Percentiles rank a stretch among this genome's conserved stretches.
Conservation (phyloP, 2,888 invertebrate species). For the Rhorus exstirpatorius region DNA sequence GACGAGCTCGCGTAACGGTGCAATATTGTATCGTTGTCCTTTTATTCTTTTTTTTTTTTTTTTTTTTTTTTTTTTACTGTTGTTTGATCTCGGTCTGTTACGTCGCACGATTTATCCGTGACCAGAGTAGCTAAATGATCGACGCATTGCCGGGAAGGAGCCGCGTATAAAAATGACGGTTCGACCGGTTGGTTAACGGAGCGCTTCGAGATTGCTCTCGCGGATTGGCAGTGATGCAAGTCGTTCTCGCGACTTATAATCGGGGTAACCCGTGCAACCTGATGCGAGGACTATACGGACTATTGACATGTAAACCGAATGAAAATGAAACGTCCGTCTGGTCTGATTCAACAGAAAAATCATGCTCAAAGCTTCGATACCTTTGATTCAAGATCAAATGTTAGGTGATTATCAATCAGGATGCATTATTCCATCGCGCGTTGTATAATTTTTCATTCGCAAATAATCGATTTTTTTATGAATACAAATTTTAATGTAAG, state of each 20-base stretch:
- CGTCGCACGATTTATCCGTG: slow-evolving; percentile 65
- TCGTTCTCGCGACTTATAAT: slow-evolving; percentile 54
- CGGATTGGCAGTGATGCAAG: slow-evolving; percentile 61
- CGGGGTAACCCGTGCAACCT: slow-evolving; percentile 51
- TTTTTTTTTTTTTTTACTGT: background rate
- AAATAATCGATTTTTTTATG: no score
- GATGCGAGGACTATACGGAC: slow-evolving; percentile 30
- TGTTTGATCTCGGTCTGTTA: slow-evolving; percentile 48
- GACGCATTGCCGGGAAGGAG: slow-evolving; percentile 32
- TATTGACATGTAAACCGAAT: background rate
- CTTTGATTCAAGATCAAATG: background rate
- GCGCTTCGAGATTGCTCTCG: slow-evolving; percentile 20
- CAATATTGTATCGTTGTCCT: slow-evolving; percentile 20
- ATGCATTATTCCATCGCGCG: background rate
- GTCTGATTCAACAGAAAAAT: background rate
- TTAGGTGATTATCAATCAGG: background rate
- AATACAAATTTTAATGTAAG: no score
- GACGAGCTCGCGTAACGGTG: slow-evolving; percentile 56
- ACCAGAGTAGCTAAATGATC: slow-evolving; percentile 59
- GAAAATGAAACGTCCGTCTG: background rate
- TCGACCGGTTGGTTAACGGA: slow-evolving; percentile 65
- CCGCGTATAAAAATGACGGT: slow-evolving; percentile 59
- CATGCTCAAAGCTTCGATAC: background rate
- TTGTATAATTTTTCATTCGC: no score
- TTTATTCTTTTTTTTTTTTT: slow-evolving; percentile 14